phyloP scores from a whole-genome alignment of 2,888 invertebrate species.

The Melieria picta region DNA sequence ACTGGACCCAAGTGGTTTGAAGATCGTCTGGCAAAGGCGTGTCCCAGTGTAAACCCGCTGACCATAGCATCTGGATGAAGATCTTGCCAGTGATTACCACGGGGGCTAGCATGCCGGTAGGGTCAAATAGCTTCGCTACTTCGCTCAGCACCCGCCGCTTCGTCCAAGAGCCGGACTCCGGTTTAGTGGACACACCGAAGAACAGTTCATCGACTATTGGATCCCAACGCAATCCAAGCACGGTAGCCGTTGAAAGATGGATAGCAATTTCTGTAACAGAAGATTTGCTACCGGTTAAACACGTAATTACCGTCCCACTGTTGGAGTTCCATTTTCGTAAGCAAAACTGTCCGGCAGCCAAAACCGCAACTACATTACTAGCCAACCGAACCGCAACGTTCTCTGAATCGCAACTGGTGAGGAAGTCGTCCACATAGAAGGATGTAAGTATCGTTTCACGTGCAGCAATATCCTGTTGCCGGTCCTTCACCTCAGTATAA shows the following conservation, averaged over 20 bases:
- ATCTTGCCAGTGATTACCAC: too few species aligned
- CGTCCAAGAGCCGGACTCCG: too few species aligned
- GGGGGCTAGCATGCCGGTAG: too few species aligned
- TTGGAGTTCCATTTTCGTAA: neutral
- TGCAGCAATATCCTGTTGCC: slow-evolving; percentile 9
- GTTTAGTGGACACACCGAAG: neutral
- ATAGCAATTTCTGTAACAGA: neutral
- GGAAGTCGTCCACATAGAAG: slow-evolving; percentile 35
- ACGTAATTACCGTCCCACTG: neutral
- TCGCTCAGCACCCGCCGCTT: neutral
- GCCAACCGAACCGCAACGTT: slow-evolving; percentile 8
- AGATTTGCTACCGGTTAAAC: neutral
- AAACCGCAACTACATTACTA: slow-evolving; percentile 13
- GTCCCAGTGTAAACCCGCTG: too few species aligned
- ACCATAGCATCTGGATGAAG: too few species aligned
- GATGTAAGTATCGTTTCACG: slow-evolving; percentile 26
- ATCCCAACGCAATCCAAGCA: neutral
- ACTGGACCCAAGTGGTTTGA: too few species aligned
- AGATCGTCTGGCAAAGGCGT: neutral
- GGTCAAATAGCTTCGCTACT: too few species aligned
- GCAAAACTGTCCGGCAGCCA: slow-evolving; percentile 26
- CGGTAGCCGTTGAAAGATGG: neutral
- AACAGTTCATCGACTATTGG: neutral
- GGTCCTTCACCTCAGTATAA: neutral
- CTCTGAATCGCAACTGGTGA: slow-evolving; percentile 21